These are phyloP conservation scores for Gymnocypris eckloni DNA, from an alignment of 2,797 vertebrate species.

Conservation along the genomic window DNA sequence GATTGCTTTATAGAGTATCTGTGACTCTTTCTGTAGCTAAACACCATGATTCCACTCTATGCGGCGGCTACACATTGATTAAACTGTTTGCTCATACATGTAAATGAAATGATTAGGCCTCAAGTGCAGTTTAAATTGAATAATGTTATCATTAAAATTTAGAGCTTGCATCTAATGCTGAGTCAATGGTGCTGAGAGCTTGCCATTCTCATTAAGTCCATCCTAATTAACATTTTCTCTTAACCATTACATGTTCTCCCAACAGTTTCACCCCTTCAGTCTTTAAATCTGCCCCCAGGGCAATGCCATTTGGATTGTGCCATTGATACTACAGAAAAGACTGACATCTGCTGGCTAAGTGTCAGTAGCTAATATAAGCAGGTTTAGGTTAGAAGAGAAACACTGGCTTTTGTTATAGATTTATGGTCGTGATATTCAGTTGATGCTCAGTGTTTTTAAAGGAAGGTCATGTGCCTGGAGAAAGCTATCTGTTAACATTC, in stretches of 20 bases:
- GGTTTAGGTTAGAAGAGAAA: conserved; percentile 21
- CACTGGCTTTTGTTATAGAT: neutral
- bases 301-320: conserved; percentile 49
- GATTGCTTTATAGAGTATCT: conserved; percentile 16
- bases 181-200: conserved; percentile 43
- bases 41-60: conserved; percentile 35
- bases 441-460: conserved; percentile 29
- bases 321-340: conserved; percentile 72
- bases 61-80: conserved; percentile 33
- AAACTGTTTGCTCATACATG: conserved; percentile 39
- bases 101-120: conserved; percentile 49
- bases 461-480: conserved; percentile 33
- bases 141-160: conserved; percentile 57
- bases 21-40: conserved; percentile 37
- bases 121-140: conserved; percentile 51
- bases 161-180: conserved; percentile 37
- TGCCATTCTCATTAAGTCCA: conserved; percentile 41
- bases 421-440: conserved; percentile 24
- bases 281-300: conserved; percentile 59
- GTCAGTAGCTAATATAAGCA: conserved; percentile 43
- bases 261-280: conserved; percentile 21
- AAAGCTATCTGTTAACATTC: conserved; percentile 25
- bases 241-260: conserved; percentile 26
- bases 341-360: conserved; percentile 80
- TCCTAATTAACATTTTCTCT: conserved; percentile 43